Base-by-base conservation (phyloP, 2,888 invertebrate species). In the Bombyx huttoni region DNA sequence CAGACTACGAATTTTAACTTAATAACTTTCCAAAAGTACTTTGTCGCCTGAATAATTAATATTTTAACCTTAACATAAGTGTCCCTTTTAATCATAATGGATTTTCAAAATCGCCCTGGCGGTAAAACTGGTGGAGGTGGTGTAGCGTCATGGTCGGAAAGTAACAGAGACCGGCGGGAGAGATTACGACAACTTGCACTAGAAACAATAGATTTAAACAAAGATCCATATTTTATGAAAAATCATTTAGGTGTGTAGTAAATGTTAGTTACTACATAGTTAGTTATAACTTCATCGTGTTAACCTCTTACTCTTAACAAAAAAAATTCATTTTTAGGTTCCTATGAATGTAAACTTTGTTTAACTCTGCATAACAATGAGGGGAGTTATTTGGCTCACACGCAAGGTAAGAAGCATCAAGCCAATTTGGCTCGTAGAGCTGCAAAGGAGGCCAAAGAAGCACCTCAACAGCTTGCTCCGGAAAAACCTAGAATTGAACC, bases 211-310 rank as follows among this genome's bases (percentile, higher is more conserved):
- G 99, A 99, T 80, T 90, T 99, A 33, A 97, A 98, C 75, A 99
- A 99, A 84, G 99, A 99, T 91, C 99, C 99, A 0, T 99, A 99
- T 92, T 99, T 99, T 91, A 99, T 99, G 99, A 98, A 98, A 92
- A 99, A 99, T 89, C 99, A 99, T 89, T 90, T 98, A 64, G 98
- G 95, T 90, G 80, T 53, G 73, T 70, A 56, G 34, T 24, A 35
- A 8, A 40, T 5, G 24, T 24, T 40, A 40, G n/a, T n/a, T n/a
- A n/a, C n/a, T n/a, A n/a, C n/a, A n/a, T n/a, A n/a, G n/a, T n/a
- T n/a, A n/a, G 12, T 10, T 12, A 40, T 40, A 40, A 40, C 40
- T 12, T 40, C 40, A 40, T 6, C 40, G 2, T 40, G 8, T 40
- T 10, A 8, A 40, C 8, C 40, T 40, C 9, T 3, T 12, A 5